phyloP scores from a whole-genome alignment of 2,888 invertebrate species.

The Nezara viridula region DNA sequence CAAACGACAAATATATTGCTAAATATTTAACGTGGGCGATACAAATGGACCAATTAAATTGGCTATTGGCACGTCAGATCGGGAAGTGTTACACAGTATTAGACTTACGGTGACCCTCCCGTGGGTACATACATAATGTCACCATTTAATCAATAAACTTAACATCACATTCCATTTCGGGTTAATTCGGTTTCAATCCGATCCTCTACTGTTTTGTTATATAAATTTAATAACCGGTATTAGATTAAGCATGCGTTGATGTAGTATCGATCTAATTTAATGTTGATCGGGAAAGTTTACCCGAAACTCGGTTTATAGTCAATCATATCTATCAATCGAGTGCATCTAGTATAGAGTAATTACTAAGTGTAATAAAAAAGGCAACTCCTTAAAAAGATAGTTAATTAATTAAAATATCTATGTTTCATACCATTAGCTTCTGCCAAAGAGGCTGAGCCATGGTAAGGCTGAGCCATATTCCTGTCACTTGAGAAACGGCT shows the following conservation, averaged over 20 bases:
- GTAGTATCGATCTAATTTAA: background rate
- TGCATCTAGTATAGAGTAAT: no score
- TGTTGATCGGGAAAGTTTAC: background rate
- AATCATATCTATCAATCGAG: no score
- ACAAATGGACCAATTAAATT: constrained; percentile 1
- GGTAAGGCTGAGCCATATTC: no score
- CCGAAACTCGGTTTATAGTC: no score
- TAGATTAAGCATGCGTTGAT: background rate
- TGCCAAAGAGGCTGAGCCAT: no score
- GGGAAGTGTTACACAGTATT: background rate
- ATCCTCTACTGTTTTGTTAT: background rate
- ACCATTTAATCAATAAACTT: constrained; percentile 36
- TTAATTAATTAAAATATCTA: no score
- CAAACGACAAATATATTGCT: background rate
- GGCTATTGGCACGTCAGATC: background rate
- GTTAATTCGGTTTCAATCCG: background rate
- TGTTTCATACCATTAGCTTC: no score
- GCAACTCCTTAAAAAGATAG: no score
- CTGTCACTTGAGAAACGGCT: no score
- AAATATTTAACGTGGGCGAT: background rate
- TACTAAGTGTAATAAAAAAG: no score
- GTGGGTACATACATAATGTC: constrained; percentile 46
- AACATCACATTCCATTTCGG: constrained; percentile 13
- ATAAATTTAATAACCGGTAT: background rate
- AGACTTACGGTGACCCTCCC: background rate